Evolutionary conservation across 2,797 vertebrate genomes (phyloP).

Genomic region (Sternarchorhynchus goeldii): DNA sequence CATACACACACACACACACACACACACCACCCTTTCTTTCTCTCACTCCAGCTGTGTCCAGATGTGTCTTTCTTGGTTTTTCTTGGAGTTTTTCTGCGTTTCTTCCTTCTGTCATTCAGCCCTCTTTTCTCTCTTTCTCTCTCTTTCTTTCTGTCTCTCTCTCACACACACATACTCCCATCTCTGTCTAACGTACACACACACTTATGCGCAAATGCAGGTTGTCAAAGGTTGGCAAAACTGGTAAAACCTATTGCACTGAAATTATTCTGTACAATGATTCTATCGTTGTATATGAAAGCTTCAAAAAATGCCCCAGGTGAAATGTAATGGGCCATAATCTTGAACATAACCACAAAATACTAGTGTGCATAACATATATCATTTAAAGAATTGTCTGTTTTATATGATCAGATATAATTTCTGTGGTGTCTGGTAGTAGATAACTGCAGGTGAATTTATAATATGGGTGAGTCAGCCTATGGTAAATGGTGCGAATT

Average conservation of each 20-base stretch:
- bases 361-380: too few relatives aligned
- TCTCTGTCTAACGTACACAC: conserved; percentile 25
- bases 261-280: conserved; percentile 7
- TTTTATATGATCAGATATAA: too few relatives aligned
- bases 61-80: conserved; percentile 47
- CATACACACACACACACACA: too few relatives aligned
- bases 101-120: neutral
- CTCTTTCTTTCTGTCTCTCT: conserved; percentile 15
- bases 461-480: neutral
- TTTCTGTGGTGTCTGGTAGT: too few relatives aligned
- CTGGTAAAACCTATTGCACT: conserved; percentile 3
- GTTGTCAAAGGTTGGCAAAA: neutral
- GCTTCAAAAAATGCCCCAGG: conserved; percentile 5
- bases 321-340: neutral
- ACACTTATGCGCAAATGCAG: neutral
- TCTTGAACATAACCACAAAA: too few relatives aligned
- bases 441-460: neutral
- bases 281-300: conserved; percentile 30
- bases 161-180: neutral
- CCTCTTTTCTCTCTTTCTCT: neutral
- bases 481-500: neutral
- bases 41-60: conserved; percentile 61
- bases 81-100: conserved; percentile 1
- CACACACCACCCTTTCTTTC: conserved; percentile 15
- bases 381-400: too few relatives aligned